Conservation (phyloP, 2,113 vertebrate species). For the Cryptotis parvus region DNA sequence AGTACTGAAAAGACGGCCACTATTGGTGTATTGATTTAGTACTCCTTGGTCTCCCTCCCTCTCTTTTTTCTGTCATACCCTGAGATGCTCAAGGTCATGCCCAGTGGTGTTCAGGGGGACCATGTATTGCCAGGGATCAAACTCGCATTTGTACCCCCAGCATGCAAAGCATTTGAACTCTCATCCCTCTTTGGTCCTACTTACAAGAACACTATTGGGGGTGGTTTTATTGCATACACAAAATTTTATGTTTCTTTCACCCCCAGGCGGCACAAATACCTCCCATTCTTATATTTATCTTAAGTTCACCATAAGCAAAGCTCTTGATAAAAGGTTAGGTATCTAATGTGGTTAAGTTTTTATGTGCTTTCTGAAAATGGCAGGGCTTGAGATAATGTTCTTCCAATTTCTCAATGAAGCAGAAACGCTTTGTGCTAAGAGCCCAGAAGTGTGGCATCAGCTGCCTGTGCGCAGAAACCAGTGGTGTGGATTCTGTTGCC, state of each 20-base stretch:
- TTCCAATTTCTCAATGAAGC: not conserved
- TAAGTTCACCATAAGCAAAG: conserved; percentile 30
- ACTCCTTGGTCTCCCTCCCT: not conserved
- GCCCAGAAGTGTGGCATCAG: not conserved
- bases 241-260: conserved; percentile 12
- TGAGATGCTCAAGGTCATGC: too few relatives aligned
- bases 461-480: not conserved
- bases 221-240: not conserved
- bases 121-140: too few relatives aligned
- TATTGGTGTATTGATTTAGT: not conserved
- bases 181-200: not conserved
- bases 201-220: not conserved
- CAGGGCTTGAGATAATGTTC: not conserved
- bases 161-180: too few relatives aligned
- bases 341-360: not conserved
- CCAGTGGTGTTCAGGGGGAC: too few relatives aligned
- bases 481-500: not conserved
- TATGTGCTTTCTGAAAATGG: not conserved
- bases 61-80: too few relatives aligned
- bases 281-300: not conserved
- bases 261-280: not conserved
- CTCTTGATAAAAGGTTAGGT: not conserved
- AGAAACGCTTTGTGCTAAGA: not conserved
- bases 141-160: too few relatives aligned
- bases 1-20: not conserved